Conservation (phyloP, 2,797 vertebrate genomes). For the Paguma larvata region DNA sequence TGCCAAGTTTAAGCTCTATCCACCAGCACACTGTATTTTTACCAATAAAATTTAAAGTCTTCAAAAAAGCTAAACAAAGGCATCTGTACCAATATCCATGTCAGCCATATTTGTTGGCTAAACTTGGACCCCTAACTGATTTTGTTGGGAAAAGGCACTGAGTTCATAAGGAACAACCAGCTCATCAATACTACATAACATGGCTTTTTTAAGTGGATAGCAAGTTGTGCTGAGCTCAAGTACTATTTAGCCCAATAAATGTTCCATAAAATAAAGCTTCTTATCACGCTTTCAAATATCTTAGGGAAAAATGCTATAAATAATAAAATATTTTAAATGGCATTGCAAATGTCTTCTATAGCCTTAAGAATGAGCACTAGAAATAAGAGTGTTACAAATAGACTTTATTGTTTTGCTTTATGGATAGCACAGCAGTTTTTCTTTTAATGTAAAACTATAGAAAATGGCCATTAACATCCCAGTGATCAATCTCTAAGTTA, state of each 20-base stretch:
- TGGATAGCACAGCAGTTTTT: background rate
- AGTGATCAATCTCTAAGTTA: conserved; percentile 43
- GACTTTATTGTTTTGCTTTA: conserved; percentile 59
- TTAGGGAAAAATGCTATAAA: conserved; percentile 52
- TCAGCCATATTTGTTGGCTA: conserved; percentile 12
- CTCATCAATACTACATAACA: conserved; percentile 29
- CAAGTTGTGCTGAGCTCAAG: conserved; percentile 53
- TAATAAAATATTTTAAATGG: conserved; percentile 76
- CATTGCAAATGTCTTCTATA: conserved; percentile 4
- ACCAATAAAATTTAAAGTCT: conserved; percentile 20
- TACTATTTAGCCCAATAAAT: conserved; percentile 27
- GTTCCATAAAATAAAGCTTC: conserved; percentile 54
- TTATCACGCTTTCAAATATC: conserved; percentile 44
- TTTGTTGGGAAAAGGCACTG: conserved; percentile 20
- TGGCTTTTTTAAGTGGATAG: background rate
- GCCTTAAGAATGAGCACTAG: background rate
- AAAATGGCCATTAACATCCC: background rate
- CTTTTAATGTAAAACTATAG: background rate
- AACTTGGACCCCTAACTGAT: background rate
- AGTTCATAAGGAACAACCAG: background rate
- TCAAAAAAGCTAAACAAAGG: background rate
- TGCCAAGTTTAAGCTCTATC: background rate
- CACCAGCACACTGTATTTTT: background rate
- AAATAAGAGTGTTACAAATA: conserved; percentile 54
- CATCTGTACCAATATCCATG: background rate